These are phyloP conservation scores for Myotis yumanensis DNA, from an alignment of 2,113 vertebrate species.

Conservation along the genomic window DNA sequence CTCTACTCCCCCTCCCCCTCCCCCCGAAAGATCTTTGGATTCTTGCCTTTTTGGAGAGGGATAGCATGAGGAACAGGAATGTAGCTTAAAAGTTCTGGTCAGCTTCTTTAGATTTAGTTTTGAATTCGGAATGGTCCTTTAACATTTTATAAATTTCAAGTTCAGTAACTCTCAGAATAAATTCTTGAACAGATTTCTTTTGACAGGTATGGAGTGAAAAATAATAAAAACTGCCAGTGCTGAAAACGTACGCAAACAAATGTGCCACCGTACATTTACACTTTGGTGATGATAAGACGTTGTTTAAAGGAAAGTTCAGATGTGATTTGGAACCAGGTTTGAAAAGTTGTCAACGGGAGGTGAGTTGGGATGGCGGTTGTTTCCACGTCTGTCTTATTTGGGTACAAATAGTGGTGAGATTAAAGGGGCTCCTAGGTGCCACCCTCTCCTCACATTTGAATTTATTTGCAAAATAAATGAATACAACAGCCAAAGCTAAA, in stretches of 20 bases:
- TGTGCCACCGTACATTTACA: not conserved
- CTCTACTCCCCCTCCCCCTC: not conserved
- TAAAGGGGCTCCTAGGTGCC: not conserved
- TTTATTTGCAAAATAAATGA: not conserved
- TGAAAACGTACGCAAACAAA: not conserved
- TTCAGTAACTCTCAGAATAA: constrained; percentile 3
- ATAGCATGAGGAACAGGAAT: not conserved
- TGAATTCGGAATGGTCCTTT: not conserved
- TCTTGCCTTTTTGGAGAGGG: not conserved
- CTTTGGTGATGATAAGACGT: not conserved
- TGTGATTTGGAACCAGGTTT: not conserved
- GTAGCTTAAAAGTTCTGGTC: not conserved
- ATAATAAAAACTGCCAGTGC: not conserved
- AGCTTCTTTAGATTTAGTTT: not conserved
- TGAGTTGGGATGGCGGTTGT: not conserved
- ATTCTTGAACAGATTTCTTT: not conserved
- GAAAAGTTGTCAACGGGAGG: not conserved
- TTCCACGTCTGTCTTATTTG: not conserved
- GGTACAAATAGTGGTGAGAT: not conserved
- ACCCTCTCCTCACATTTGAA: not conserved
- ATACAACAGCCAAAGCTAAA: not conserved
- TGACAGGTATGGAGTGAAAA: not conserved
- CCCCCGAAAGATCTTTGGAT: not conserved
- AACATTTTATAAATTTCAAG: not conserved
- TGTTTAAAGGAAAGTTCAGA: not conserved